Percentiles rank a stretch among this genome's conserved stretches.
These are phyloP conservation scores for Hydrochoerus hydrochaeris DNA, from an alignment of 2,113 vertebrate species.

Conservation along the genomic window DNA sequence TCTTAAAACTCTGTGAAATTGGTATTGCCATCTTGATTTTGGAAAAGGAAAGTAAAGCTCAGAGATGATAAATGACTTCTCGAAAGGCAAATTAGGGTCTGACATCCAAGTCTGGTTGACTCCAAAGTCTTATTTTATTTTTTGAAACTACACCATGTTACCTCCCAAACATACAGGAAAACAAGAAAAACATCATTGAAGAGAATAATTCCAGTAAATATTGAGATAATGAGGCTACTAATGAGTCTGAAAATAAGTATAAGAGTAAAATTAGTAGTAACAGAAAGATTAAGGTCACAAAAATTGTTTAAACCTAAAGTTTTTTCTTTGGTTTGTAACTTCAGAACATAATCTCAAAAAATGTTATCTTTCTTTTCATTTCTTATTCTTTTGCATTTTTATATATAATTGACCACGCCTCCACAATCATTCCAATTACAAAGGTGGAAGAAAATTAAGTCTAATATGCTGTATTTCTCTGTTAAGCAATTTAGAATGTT, in stretches of 20 bases:
- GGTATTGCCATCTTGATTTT: conserved; percentile 2
- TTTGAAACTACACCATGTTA: not conserved
- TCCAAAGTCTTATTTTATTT: not conserved
- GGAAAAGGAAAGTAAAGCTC: conserved; percentile 61
- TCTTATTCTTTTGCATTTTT: conserved; percentile 51
- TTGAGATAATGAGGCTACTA: conserved; percentile 42
- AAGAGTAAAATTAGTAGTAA: conserved; percentile 18
- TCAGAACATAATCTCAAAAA: conserved; percentile 37
- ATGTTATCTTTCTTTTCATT: conserved; percentile 24
- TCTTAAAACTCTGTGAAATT: conserved; percentile 35
- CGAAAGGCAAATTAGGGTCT: not conserved
- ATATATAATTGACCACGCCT: not conserved
- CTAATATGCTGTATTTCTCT: conserved; percentile 44
- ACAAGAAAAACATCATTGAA: conserved; percentile 23
- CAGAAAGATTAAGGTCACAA: conserved; percentile 19
- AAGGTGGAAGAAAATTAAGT: conserved; percentile 24
- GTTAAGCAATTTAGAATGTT: conserved; percentile 8
- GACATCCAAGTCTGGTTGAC: not conserved
- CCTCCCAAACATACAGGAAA: conserved; percentile 4
- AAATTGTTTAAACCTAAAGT: conserved; percentile 8
- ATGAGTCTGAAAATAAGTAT: conserved; percentile 33
- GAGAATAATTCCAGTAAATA: conserved; percentile 46
- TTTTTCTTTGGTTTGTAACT: conserved; percentile 43
- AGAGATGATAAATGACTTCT: conserved; percentile 44
- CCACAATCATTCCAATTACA: conserved; percentile 28